Evolutionary conservation across 2,888 invertebrate species (phyloP).

Genomic region (Andrena fulva): DNA sequence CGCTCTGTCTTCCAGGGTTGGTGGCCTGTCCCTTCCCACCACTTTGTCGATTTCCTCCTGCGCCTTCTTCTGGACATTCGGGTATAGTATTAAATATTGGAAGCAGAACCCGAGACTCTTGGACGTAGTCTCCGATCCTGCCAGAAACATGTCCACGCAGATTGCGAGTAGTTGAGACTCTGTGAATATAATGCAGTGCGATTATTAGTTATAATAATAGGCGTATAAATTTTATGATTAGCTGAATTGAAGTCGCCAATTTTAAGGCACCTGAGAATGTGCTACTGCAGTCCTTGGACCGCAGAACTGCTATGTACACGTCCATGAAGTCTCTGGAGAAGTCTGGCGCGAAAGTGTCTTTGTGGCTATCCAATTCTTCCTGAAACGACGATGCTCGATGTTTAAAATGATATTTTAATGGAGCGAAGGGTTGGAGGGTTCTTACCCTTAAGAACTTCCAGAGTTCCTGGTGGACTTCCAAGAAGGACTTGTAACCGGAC

Average conservation of each 20-base stretch:
- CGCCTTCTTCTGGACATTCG: slow-evolving; percentile 90
- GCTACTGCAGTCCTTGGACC: slow-evolving; percentile 86
- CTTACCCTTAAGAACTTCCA: slow-evolving; percentile 83
- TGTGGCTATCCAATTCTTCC: slow-evolving; percentile 90
- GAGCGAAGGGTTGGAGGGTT: no score
- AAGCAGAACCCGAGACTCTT: slow-evolving; percentile 92
- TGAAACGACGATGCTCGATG: slow-evolving; percentile 60
- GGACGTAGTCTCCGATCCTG: slow-evolving; percentile 94
- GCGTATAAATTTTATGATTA: neutral
- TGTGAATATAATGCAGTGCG: slow-evolving; percentile 7
- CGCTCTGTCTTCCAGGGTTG: slow-evolving; percentile 89
- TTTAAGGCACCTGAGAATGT: slow-evolving; percentile 83
- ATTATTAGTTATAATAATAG: neutral
- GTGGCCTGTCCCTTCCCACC: slow-evolving; percentile 89
- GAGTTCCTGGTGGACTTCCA: slow-evolving; percentile 89
- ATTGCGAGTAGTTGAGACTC: slow-evolving; percentile 92
- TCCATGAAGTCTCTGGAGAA: slow-evolving; percentile 93
- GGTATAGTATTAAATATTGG: slow-evolving; percentile 90
- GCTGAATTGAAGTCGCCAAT: neutral
- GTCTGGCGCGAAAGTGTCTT: slow-evolving; percentile 87
- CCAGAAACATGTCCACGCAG: slow-evolving; percentile 94
- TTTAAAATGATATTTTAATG: no score
- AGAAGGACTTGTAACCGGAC: slow-evolving; percentile 91
- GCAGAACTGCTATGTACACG: slow-evolving; percentile 90
- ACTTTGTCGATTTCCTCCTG: slow-evolving; percentile 92